A percentile compares a stretch with the other conserved stretches of the same genome.
These are phyloP conservation scores for Marmota flaviventris DNA, from an alignment of 2,113 vertebrate genomes.

Conservation along the genomic window DNA sequence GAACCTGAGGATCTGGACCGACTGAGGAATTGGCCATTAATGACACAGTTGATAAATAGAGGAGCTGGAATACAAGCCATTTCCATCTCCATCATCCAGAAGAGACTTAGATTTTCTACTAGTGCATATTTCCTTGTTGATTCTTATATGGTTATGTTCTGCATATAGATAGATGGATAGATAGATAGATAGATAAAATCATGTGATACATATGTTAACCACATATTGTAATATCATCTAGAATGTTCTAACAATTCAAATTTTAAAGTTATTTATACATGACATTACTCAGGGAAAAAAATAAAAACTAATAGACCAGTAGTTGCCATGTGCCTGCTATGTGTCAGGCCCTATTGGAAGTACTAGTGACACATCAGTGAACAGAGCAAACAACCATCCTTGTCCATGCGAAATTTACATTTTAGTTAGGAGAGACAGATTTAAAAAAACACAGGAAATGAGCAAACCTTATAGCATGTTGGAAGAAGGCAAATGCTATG, in stretches of 20 bases:
- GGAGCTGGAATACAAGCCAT: neutral
- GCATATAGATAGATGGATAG: too few relatives aligned
- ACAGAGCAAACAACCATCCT: too few relatives aligned
- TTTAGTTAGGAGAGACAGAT: neutral
- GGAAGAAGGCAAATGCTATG: neutral
- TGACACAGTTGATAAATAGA: neutral
- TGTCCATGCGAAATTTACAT: neutral
- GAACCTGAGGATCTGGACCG: neutral
- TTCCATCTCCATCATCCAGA: neutral
- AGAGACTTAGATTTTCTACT: neutral
- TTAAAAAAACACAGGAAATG: neutral
- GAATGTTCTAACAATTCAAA: neutral
- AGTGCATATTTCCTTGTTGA: neutral
- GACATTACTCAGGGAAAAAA: neutral
- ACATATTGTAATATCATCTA: neutral
- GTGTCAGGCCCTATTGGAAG: too few relatives aligned
- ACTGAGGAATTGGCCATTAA: neutral
- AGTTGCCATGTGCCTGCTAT: neutral
- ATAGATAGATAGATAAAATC: too few relatives aligned
- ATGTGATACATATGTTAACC: neutral
- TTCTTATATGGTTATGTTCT: neutral
- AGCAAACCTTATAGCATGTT: neutral
- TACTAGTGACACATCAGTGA: neutral
- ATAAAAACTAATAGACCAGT: neutral
- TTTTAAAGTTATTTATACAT: neutral